Evolutionary conservation across 2,113 vertebrate genomes (phyloP).

Genomic region (Ictalurus punctatus): DNA sequence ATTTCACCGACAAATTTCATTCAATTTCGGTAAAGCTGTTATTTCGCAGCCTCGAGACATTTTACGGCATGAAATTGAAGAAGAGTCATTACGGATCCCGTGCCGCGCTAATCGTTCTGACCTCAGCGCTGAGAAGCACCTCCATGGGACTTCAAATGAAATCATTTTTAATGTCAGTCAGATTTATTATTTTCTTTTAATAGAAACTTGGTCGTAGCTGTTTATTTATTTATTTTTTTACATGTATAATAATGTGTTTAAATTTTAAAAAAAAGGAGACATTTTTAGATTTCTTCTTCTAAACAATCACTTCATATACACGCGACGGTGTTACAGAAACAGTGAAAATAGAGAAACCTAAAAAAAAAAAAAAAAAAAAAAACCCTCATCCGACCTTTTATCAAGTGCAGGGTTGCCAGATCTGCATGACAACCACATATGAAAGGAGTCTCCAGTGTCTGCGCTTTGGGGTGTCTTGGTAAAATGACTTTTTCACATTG

Average conservation of each 20-base stretch:
- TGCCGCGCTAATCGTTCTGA: constrained; percentile 15
- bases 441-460: too few relatives aligned
- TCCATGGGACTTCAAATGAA: not conserved
- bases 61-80: not conserved
- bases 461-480: too few relatives aligned
- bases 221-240: not conserved
- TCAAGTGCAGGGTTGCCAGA: too few relatives aligned
- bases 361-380: not conserved
- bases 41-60: not conserved
- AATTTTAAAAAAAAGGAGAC: not conserved
- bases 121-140: not conserved
- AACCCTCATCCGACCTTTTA: not conserved
- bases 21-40: not conserved
- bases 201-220: not conserved
- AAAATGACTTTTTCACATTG: too few relatives aligned
- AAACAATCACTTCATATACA: not conserved
- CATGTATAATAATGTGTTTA: not conserved
- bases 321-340: not conserved
- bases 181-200: not conserved
- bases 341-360: not conserved
- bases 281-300: not conserved
- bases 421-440: too few relatives aligned
- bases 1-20: not conserved
- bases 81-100: not conserved
- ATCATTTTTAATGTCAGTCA: not conserved